Conservation (phyloP, 2,113 vertebrate genomes). For the Camelus dromedarius region DNA sequence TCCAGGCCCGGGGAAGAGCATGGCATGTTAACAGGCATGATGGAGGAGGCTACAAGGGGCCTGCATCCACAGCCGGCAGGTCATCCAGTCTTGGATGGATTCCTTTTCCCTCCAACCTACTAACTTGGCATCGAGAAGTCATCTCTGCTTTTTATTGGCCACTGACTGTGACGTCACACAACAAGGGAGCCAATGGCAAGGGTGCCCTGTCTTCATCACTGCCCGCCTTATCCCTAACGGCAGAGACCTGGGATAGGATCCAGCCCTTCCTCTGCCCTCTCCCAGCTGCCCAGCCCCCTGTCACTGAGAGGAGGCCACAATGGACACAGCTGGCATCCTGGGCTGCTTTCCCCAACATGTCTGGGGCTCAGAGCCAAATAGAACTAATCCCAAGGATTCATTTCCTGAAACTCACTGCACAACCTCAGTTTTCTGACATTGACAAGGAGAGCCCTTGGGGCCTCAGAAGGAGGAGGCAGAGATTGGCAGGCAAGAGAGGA, state of each 20-base stretch:
- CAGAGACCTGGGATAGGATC: not conserved
- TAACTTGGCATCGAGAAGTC: not conserved
- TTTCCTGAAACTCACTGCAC: not conserved
- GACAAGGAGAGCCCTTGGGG: not conserved
- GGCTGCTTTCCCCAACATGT: not conserved
- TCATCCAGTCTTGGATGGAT: accelerated
- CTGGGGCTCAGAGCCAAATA: slow-evolving; percentile 36
- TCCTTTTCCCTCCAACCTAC: not conserved
- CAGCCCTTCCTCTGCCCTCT: not conserved
- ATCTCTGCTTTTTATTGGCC: not conserved
- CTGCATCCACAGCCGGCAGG: not conserved
- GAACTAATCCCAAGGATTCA: not conserved
- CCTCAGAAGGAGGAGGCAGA: not conserved
- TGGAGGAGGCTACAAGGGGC: accelerated
- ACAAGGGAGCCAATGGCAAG: not conserved
- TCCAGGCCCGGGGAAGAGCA: not conserved
- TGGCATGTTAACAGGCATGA: accelerated
- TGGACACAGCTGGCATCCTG: not conserved
- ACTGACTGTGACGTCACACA: accelerated
- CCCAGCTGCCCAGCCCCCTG: not conserved
- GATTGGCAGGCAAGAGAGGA: not conserved
- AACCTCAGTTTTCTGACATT: not conserved
- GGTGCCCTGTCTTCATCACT: accelerated
- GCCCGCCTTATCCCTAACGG: not conserved
- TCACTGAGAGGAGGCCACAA: not conserved